These are phyloP conservation scores for Drosophila trapezifrons DNA, from an alignment of 1,140 invertebrate species.

Conservation along the genomic window DNA sequence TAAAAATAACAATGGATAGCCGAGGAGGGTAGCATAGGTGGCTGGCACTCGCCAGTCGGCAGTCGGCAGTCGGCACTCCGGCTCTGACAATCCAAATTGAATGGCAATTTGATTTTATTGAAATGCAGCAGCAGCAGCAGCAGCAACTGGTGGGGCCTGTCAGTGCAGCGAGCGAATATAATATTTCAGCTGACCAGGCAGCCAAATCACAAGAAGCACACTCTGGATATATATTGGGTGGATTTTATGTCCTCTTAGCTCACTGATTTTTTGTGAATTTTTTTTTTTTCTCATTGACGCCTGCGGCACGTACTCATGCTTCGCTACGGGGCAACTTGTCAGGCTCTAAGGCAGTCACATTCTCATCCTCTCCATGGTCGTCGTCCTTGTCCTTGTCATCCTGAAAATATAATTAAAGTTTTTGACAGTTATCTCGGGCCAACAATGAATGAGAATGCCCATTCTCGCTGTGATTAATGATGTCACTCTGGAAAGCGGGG, in stretches of 20 bases:
- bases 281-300: conserved; percentile 24
- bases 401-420: conserved; percentile 83
- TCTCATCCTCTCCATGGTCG: conserved; percentile 10
- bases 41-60: background rate
- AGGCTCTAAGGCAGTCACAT: conserved; percentile 42
- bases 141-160: conserved; percentile 72
- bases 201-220: conserved; percentile 35
- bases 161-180: conserved; percentile 61
- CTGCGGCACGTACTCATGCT: conserved; percentile 61
- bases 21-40: conserved; percentile 14
- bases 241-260: conserved; percentile 15
- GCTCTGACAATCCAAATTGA: conserved; percentile 69
- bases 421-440: conserved; percentile 75
- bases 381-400: conserved; percentile 42
- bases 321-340: conserved; percentile 38
- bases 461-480: conserved; percentile 64
- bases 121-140: conserved; percentile 37
- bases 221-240: conserved; percentile 20
- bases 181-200: conserved; percentile 67
- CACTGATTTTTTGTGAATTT: conserved; percentile 8
- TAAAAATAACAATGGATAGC: conserved; percentile 44
- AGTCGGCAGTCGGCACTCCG: background rate
- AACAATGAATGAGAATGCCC: conserved; percentile 71
- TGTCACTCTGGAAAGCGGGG: conserved; percentile 17
- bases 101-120: conserved; percentile 72